Base-by-base conservation (phyloP, 2,797 vertebrate genomes). In the Pangasius macronema region DNA sequence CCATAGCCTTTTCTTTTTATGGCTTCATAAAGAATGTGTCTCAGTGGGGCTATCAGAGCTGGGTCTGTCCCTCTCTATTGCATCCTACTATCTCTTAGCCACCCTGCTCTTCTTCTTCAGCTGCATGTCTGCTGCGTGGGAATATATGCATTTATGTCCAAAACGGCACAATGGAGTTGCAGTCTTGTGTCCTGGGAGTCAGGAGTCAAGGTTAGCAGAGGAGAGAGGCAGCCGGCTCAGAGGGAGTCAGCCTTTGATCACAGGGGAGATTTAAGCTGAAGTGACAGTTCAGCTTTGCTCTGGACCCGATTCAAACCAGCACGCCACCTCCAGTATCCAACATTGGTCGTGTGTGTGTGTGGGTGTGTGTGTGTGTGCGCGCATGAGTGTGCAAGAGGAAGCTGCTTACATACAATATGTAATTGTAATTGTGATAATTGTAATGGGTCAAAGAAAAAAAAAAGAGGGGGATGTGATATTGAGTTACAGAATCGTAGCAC, bases 21-120 rank as follows among this genome's bases (percentile, higher is more conserved):
- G 91, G 92, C 93, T 94, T 95, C 93, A 94, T 95, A 94, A 95
- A 94, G 93, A 92, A 93, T 89, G 86, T 90, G 93, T 94, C 94
- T 94, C 93, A 76, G 88, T 39, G 90, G 93, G 90, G 92, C 92
- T 91, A 87, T 94, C 91, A 90, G 86, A 46, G 70, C 68, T 82
- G 67, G 87, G 49, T 70, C 53, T 72, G 82, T 76, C 87, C 84
- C 51, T 72, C 61, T 84, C 82, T 70, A 79, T 87, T 76, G 70
- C 83, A 20, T 77, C n/a, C 63, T 82, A 55, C 55, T 73, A 80
- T 70, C 59, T 87, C 89, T 24, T 33, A 51, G 85, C 20, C 42
- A 89, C 42, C 84, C 59, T 36, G 30, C 14, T 87, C 33, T 65
- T 82, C 67, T 82, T 84, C 55, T 27, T 73, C n/a, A 89, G 89